Conservation (phyloP, 2,888 invertebrate species). For the Metalampra italica region DNA sequence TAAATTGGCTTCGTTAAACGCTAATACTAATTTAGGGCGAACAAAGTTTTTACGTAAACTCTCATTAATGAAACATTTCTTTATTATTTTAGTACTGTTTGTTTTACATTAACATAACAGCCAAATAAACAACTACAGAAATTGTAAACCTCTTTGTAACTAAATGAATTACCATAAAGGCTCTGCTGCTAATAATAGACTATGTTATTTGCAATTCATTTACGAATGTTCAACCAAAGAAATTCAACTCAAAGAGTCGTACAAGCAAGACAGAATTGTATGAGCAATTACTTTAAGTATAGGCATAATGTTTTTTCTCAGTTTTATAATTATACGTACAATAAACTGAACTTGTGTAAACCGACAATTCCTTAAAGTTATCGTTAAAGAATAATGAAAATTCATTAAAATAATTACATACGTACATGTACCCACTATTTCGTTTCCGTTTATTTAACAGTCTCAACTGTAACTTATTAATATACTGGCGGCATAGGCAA, state of each 20-base stretch:
- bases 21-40: slow-evolving; percentile 67
- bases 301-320: slow-evolving; percentile 18
- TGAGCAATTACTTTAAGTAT: slow-evolving; percentile 3
- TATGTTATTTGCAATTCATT: slow-evolving; percentile 28
- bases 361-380: slow-evolving; percentile 13
- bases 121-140: slow-evolving; percentile 37
- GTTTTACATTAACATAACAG: slow-evolving; percentile 28
- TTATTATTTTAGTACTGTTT: slow-evolving; percentile 25
- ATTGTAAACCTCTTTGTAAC: slow-evolving; percentile 34
- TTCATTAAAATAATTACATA: slow-evolving; percentile 24
- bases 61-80: slow-evolving; percentile 36
- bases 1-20: slow-evolving; percentile 68
- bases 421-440: slow-evolving; percentile 16
- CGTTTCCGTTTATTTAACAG: not conserved
- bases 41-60: slow-evolving; percentile 56
- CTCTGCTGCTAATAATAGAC: slow-evolving; percentile 34
- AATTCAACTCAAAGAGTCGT: slow-evolving; percentile 11
- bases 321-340: slow-evolving; percentile 13
- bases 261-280: slow-evolving; percentile 4
- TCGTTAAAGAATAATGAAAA: slow-evolving; percentile 17
- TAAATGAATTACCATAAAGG: slow-evolving; percentile 40
- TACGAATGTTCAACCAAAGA: slow-evolving; percentile 22
- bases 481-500: too few relatives aligned
- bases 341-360: slow-evolving; percentile 26
- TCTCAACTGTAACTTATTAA: too few relatives aligned